These are phyloP conservation scores for Andrena fulva DNA, from an alignment of 2,888 invertebrate species.

Conservation along the genomic window DNA sequence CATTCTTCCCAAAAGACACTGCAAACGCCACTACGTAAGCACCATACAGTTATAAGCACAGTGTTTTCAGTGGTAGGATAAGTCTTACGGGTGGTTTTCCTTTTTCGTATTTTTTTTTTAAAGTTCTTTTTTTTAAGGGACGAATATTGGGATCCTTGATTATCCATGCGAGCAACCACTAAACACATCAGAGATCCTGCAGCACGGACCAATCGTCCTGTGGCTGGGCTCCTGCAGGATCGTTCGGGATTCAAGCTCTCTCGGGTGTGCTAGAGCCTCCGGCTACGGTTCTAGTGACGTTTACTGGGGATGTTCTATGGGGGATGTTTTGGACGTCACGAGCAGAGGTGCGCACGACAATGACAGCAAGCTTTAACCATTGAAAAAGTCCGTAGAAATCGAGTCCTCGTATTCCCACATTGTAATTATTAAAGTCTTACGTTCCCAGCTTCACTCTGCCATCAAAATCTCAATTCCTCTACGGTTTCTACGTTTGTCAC, in stretches of 20 bases:
- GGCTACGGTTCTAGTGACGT: constrained; percentile 68
- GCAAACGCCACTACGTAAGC: constrained; percentile 76
- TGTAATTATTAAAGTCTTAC: too few species aligned
- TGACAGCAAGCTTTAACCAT: constrained; percentile 14
- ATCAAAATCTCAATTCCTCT: too few species aligned
- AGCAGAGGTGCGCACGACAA: constrained; percentile 64
- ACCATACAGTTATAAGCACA: constrained; percentile 71
- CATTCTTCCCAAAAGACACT: constrained; percentile 70
- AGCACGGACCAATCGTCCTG: constrained; percentile 80
- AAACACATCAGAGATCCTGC: constrained; percentile 76
- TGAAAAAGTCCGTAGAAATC: constrained; percentile 2
- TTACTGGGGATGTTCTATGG: constrained; percentile 65
- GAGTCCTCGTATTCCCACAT: too few species aligned
- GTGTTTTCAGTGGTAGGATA: constrained; percentile 66
- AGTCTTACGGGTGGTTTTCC: constrained; percentile 52
- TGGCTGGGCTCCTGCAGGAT: constrained; percentile 78
- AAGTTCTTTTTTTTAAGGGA: constrained; percentile 24
- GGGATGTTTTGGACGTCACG: constrained; percentile 63
- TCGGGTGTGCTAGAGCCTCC: constrained; percentile 70
- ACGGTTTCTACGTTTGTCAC: too few species aligned
- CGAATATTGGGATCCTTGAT: constrained; percentile 59
- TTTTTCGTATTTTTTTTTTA: constrained; percentile 16
- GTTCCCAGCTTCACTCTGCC: too few species aligned
- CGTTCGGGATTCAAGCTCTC: constrained; percentile 75
- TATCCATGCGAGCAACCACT: constrained; percentile 79